Conservation (phyloP, 2,797 vertebrate genomes). For the Artibeus lituratus region DNA sequence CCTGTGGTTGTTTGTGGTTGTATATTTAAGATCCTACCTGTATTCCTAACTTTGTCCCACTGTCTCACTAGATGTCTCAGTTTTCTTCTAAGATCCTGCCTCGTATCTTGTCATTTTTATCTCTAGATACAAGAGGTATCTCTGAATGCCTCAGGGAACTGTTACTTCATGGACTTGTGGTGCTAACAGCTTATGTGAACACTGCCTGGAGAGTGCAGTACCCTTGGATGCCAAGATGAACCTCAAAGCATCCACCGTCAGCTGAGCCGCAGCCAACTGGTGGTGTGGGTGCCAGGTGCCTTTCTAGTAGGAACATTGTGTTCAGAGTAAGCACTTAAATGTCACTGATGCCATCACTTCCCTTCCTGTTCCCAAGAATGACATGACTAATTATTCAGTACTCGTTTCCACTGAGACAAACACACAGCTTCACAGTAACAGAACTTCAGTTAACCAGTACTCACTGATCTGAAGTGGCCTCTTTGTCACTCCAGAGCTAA, state of each 20-base stretch:
- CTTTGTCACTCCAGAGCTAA: not conserved
- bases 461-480: not conserved
- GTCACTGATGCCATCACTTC: not conserved
- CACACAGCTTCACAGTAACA: not conserved
- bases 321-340: not conserved
- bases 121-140: not conserved
- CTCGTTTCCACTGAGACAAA: not conserved
- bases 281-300: not conserved
- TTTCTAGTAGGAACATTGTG: not conserved
- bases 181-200: not conserved
- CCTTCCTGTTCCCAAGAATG: not conserved
- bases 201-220: not conserved
- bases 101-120: not conserved
- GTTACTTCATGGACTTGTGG: not conserved
- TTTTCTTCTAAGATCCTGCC: not conserved
- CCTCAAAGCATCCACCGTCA: not conserved
- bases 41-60: not conserved
- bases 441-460: not conserved
- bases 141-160: not conserved
- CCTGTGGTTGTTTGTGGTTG: not conserved
- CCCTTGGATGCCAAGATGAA: not conserved
- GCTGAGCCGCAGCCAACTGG: not conserved
- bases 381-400: not conserved
- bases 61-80: not conserved
- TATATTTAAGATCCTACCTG: not conserved